A percentile compares a stretch with the other conserved stretches of the same genome.
Conservation (phyloP, 2,113 vertebrate species). For the Nettapus auritus region DNA sequence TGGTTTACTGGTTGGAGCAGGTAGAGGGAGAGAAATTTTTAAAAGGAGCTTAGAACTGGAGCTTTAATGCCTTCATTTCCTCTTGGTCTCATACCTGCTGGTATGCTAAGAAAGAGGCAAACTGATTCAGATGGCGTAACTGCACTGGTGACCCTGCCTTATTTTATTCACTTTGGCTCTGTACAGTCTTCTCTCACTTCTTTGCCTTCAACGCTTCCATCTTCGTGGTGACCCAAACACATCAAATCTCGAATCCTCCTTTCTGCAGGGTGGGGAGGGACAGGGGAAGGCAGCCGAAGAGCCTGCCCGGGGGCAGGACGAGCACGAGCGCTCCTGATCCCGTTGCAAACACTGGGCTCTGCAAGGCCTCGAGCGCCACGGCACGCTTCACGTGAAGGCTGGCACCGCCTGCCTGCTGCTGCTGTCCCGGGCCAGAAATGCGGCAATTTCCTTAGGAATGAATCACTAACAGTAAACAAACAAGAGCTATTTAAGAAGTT, state of each 20-base stretch:
- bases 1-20: neutral
- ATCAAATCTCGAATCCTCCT: conserved; percentile 8
- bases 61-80: neutral
- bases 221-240: neutral
- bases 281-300: neutral
- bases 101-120: neutral
- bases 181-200: neutral
- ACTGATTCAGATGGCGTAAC: neutral
- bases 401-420: neutral
- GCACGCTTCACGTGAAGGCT: neutral
- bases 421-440: neutral
- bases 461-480: neutral
- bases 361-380: neutral
- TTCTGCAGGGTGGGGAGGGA: neutral
- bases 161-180: neutral
- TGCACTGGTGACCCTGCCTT: neutral
- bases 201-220: conserved; percentile 3
- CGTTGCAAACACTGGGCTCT: neutral
- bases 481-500: conserved; percentile 38
- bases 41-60: neutral
- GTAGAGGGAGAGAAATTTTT: neutral
- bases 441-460: conserved; percentile 62
- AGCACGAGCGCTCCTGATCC: neutral
- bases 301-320: neutral
- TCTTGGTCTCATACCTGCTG: neutral